Conservation (phyloP, 2,113 vertebrate species). For the Agelaius phoeniceus region DNA sequence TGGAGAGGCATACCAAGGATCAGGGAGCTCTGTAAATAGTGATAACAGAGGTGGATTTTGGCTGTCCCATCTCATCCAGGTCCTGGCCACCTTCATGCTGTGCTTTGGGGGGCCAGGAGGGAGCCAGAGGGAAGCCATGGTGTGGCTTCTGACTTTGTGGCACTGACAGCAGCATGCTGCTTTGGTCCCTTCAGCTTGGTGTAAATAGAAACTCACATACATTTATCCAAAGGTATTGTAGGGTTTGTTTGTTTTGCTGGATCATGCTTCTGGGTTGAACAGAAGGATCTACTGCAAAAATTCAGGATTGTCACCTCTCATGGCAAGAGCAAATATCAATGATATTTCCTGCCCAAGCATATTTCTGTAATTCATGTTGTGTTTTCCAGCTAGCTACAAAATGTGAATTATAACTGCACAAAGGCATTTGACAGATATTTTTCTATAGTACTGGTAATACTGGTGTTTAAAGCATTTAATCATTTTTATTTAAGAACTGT, state of each 20-base stretch:
- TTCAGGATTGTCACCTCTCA: not conserved
- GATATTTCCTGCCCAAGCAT: not conserved
- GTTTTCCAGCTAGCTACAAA: not conserved
- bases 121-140: not conserved
- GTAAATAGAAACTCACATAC: not conserved
- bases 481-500: constrained; percentile 35
- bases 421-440: not conserved
- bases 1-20: not conserved
- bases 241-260: constrained; percentile 1
- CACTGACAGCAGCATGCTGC: not conserved
- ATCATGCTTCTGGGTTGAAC: not conserved
- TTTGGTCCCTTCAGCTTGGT: not conserved
- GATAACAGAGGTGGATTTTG: not conserved
- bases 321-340: not conserved
- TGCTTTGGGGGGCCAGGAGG: not conserved
- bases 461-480: not conserved
- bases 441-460: not conserved
- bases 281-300: not conserved
- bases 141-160: not conserved
- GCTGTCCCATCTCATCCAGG: not conserved
- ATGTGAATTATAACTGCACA: not conserved
- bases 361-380: not conserved
- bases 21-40: not conserved
- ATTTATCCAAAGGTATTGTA: not conserved
- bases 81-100: not conserved